Evolutionary conservation across 2,113 vertebrate genomes (phyloP), one percentile per base, ranked within the genome.

Genomic region (Shinisaurus crocodilurus): DNA sequence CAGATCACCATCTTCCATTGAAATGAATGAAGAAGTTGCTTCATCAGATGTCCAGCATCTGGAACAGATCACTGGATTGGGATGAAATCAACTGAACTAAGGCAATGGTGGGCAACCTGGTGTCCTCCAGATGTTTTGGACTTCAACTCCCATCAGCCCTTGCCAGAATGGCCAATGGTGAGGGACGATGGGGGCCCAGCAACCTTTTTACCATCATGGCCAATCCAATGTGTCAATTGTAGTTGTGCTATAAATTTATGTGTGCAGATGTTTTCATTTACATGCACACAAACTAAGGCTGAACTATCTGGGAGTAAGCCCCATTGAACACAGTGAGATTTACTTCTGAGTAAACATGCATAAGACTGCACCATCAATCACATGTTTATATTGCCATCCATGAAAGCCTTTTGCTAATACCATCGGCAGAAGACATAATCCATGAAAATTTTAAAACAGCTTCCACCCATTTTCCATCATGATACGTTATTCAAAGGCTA

Each of bases 191-290:
- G 60, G 60, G 4, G 16, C 4, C 72, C 34, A 74, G 72, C 13
- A n/a, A 37, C n/a, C n/a, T 37, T 13, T 74, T 74, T 74, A 37
- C 20, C 60, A 18, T n/a, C 0, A 74, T 16, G n/a, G 43, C 27
- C 65, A 85, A 27, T n/a, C 65, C 18, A 82, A 82, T 87, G 34
- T 85, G 74, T 3, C 77, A 70, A 67, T 63, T 92, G 27, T 79
- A 92, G 92, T 77, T 20, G 79, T 45, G 75, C 72, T 50, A 90
- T 60, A 63, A 80, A 10, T 87, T 82, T 87, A 90, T 93, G 69
- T 12, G 82, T 77, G 2, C 83, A 77, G 6, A 74, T 1, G 29
- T 70, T 76, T 89, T 76, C 85, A 37, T 50, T 40, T 50, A 91
- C 81, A 91, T 74, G 90, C 83, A 92, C 43, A 63, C 37, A 16